Base-by-base conservation (phyloP, 1,140 invertebrate genomes). In the Manduca sexta region DNA sequence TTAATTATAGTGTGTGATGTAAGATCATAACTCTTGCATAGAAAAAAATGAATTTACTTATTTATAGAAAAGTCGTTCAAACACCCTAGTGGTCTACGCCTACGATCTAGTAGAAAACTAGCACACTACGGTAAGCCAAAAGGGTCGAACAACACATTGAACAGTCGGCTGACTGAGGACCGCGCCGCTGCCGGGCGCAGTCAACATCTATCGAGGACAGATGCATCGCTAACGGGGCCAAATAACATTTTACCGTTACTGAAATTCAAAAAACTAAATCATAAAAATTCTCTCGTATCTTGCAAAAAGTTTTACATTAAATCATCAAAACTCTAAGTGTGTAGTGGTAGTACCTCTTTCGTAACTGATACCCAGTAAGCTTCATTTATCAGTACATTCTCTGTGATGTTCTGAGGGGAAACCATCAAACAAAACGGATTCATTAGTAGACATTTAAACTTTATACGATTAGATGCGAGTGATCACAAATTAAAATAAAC, bases 341-440 rank as follows among this genome's bases (percentile, higher is more conserved):
- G 14, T 77, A n/a, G n/a, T n/a, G n/a, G 73, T 92, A 96, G 73
- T 92, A 96, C 94, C 94, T 95, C 94, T 93, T 92, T 92, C 86
- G 92, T 95, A 88, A 93, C 91, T 86, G 91, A 90, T 88, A 94
- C 93, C 94, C 94, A 96, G 89, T 93, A 93, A 81, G 93, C 93
- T 90, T 95, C 94, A 90, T 95, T 95, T 89, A 95, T 90, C 90
- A 95, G 93, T 89, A 95, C 92, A 90, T 93, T 92, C 91, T 95
- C 93, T 89, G 94, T 95, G 92, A 96, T 94, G 90, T 95, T 95
- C 94, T 95, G 92, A 84, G 78, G 84, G 82, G 84, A 81, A 86
- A 86, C 64, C 75, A 81, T 77, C 74, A 86, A 84, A 84, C 71
- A 85, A 82, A 85, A 82, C 75, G 71, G 73, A 80, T 60, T 81